Evolutionary conservation across 2,797 vertebrate species (phyloP).

Genomic region (Oryzias dopingdopingensis): DNA sequence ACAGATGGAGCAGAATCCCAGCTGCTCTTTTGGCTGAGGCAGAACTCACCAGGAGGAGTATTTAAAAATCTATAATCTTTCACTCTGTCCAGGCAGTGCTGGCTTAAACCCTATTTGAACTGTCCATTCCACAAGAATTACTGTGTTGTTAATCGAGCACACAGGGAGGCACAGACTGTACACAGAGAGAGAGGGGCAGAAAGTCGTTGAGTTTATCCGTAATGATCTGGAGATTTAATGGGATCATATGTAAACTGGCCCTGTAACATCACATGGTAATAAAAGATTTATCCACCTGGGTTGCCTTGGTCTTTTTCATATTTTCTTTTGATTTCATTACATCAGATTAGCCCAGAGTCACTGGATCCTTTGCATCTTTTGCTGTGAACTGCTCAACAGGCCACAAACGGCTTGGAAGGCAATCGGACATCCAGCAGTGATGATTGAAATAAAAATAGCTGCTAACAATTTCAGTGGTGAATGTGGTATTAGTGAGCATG

Average conservation of each 20-base stretch:
- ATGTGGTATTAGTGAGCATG: slow-evolving; percentile 19
- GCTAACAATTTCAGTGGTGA: slow-evolving; percentile 34
- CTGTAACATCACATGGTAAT: slow-evolving; percentile 30
- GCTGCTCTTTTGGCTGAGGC: slow-evolving; percentile 65
- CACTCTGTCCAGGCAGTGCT: slow-evolving; percentile 59
- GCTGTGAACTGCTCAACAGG: slow-evolving; percentile 40
- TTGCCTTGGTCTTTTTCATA: slow-evolving; percentile 16
- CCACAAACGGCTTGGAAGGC: slow-evolving; percentile 34
- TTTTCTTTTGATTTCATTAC: slow-evolving; percentile 53
- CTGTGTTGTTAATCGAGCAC: slow-evolving; percentile 53
- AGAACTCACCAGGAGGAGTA: slow-evolving; percentile 63
- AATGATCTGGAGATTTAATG: slow-evolving; percentile 48
- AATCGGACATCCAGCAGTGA: slow-evolving; percentile 44
- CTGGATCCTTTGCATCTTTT: slow-evolving; percentile 41
- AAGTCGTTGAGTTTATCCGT: slow-evolving; percentile 46
- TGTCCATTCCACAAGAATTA: slow-evolving; percentile 50
- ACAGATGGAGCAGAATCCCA: slow-evolving; percentile 58
- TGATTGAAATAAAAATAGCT: slow-evolving; percentile 53
- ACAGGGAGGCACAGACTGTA: slow-evolving; percentile 9
- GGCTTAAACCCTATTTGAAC: slow-evolving; percentile 55
- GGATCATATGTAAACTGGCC: slow-evolving; percentile 52
- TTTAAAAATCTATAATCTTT: slow-evolving; percentile 75
- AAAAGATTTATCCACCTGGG: slow-evolving; percentile 6
- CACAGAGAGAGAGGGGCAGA: slow-evolving; percentile 1
- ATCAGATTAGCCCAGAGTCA: slow-evolving; percentile 49